Base-by-base conservation (phyloP, 2,797 vertebrate species). In the Sebastes alutus region DNA sequence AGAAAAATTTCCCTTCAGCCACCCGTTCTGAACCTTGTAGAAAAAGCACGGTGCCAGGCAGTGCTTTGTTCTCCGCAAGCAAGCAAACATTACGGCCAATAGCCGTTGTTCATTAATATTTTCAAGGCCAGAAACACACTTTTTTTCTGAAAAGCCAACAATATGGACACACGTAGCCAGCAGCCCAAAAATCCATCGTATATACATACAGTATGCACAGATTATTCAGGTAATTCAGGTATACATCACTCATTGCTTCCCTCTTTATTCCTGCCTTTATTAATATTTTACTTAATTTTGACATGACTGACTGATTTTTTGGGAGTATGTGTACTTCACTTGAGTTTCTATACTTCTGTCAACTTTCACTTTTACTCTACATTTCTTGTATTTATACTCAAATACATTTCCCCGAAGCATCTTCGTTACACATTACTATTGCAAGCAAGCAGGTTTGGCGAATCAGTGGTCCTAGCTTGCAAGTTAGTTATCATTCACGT, bases 1-100 rank as follows among this genome's bases (percentile, higher is more conserved):
- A 88, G 86, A 89, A 90, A 38, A 90, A 78, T 62, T 61, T 83
- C 81, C 89, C 80, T 69, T 82, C 35, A 75, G 85, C 85, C 42
- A 80, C 59, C 82, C 32, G 68, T 65, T 83, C 56, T 85, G 88
- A 80, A 86, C 75, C 55, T 61, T 67, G 84, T 35, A 70, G 68
- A 46, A 54, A 77, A 90, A 75, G 63, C 82, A 72, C 11, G 5
- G 23, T 9, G 58, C n/a, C 38, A 32, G 75, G 9, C 83, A 55
- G 25, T 33, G 73, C 63, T 75, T 77, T 80, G 72, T 80, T 84
- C 68, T 67, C 64, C 75, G 54, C n/a, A 32, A 70, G 54, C 27
- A 49, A 58, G 52, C 8, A 38, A 67, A 35, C 38, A 22, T 33
- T 25, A 22, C 6, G 60, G 56, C 33, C 46, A n/a, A 2, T 2